These are phyloP conservation scores for Cephalopachus bancanus DNA, from an alignment of 2,797 vertebrate species.

Conservation along the genomic window DNA sequence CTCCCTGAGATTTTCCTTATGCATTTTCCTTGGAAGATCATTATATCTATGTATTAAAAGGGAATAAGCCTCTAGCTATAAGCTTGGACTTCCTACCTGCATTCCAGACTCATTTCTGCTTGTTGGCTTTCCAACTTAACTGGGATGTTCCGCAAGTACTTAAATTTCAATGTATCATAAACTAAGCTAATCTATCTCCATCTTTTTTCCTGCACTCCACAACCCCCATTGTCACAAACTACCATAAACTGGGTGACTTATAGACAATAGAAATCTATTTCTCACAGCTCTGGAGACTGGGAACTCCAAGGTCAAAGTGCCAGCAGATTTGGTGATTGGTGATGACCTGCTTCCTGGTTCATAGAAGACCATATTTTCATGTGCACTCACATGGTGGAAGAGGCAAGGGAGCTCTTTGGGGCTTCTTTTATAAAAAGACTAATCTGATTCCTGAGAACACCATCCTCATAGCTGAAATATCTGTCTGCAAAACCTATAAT, in stretches of 20 bases:
- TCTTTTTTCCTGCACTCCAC: neutral
- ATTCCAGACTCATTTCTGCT: neutral
- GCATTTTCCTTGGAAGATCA: neutral
- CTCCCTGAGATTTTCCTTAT: neutral
- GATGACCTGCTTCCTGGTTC: neutral
- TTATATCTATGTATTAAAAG: neutral
- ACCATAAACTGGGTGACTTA: neutral
- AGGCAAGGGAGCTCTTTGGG: neutral
- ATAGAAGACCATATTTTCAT: neutral
- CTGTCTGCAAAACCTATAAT: too few relatives aligned
- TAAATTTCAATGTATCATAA: neutral
- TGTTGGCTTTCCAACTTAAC: neutral
- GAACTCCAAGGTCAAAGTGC: neutral
- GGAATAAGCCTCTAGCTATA: neutral
- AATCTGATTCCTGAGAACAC: accelerated
- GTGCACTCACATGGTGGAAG: too few relatives aligned
- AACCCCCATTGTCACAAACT: too few relatives aligned
- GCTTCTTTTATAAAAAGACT: neutral
- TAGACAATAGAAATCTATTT: neutral
- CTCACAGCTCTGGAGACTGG: neutral
- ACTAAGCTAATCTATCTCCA: too few relatives aligned
- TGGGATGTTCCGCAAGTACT: neutral
- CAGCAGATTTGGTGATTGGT: neutral
- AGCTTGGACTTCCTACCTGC: neutral
- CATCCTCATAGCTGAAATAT: neutral